Evolutionary conservation across 2,797 vertebrate genomes (phyloP).

Genomic region (Emys orbicularis): DNA sequence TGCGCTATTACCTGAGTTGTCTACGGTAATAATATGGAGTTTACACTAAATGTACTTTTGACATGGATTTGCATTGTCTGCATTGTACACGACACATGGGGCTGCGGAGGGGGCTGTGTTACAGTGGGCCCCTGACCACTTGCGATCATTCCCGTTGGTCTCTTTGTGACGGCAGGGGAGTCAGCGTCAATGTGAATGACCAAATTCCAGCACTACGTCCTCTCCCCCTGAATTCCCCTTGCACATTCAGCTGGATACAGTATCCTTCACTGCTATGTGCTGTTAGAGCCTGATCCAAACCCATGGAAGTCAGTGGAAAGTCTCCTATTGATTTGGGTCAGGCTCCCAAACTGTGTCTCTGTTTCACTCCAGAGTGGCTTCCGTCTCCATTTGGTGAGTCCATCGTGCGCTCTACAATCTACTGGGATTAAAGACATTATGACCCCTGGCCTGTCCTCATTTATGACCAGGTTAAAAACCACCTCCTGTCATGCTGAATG

Average conservation of each 20-base stretch:
- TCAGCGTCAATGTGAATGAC: not conserved
- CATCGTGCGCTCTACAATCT: accelerated
- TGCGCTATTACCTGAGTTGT: not conserved
- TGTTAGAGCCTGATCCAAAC: slow-evolving; percentile 9
- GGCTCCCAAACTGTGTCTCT: not conserved
- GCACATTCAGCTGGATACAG: accelerated
- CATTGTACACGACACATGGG: accelerated
- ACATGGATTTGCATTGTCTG: not conserved
- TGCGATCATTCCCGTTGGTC: not conserved
- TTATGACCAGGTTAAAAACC: not conserved
- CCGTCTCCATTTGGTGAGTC: accelerated
- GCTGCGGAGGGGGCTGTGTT: not conserved
- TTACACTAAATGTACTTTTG: slow-evolving; percentile 15
- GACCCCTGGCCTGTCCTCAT: not conserved
- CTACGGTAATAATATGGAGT: not conserved
- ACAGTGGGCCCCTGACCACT: not conserved
- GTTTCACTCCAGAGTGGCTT: not conserved
- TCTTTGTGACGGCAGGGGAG: not conserved
- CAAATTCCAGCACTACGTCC: not conserved
- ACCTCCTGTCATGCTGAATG: accelerated
- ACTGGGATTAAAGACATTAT: not conserved
- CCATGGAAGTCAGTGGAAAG: not conserved
- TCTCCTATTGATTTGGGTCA: not conserved
- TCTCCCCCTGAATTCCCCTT: slow-evolving; percentile 2
- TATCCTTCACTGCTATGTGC: not conserved